Percentiles rank a stretch among this genome's conserved stretches.
phyloP scores from a whole-genome alignment of 2,797 vertebrate species.

The Phataginus tricuspis region DNA sequence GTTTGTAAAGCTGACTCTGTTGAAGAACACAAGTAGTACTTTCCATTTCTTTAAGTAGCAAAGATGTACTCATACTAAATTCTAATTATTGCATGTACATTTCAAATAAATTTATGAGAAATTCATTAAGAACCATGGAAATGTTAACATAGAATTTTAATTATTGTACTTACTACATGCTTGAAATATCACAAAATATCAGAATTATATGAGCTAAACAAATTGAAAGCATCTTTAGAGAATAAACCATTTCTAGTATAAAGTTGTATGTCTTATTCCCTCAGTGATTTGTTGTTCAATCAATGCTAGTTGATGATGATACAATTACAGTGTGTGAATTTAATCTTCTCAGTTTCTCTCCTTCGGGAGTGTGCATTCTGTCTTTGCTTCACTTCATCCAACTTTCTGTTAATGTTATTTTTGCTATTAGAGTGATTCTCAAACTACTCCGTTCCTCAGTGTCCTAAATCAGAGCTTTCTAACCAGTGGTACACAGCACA shows the following conservation, averaged over 20 bases:
- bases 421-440: not conserved
- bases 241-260: conserved; percentile 28
- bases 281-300: conserved; percentile 34
- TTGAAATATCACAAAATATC: conserved; percentile 76
- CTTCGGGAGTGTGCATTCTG: not conserved
- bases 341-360: conserved; percentile 34
- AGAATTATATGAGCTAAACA: conserved; percentile 66
- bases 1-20: not conserved
- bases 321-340: conserved; percentile 55
- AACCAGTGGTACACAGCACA: not conserved
- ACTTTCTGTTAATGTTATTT: conserved; percentile 4
- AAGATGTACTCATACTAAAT: conserved; percentile 47
- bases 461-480: not conserved
- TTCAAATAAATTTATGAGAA: conserved; percentile 69
- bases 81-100: conserved; percentile 34
- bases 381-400: conserved; percentile 2
- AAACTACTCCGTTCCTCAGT: not conserved
- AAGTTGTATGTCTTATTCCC: conserved; percentile 34
- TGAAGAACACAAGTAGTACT: not conserved
- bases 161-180: conserved; percentile 59
- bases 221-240: conserved; percentile 60
- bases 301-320: conserved; percentile 46
- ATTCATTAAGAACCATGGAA: conserved; percentile 75
- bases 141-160: conserved; percentile 75
- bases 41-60: conserved; percentile 21